Evolutionary conservation across 2,797 vertebrate genomes (phyloP), one percentile per base, ranked within the genome.

Genomic region (Coluber constrictor): DNA sequence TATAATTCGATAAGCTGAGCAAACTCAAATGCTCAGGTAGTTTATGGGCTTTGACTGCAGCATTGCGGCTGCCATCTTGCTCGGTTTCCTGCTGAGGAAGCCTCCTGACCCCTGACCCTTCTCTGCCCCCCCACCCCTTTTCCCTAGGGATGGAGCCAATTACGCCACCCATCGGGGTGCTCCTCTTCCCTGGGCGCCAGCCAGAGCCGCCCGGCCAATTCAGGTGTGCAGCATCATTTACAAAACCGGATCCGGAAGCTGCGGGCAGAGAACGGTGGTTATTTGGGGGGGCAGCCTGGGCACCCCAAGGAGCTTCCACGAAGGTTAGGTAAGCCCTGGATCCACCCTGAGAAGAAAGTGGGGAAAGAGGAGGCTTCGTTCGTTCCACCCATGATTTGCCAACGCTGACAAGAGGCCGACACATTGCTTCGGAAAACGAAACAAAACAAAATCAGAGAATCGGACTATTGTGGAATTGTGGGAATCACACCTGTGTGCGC

Each of bases 191-290:
- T 94, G 74, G 92, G 57, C 11, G 2, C 25, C 23, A 27, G 90
- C 20, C 95, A 94, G 55, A 96, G 97, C 16, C 96, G 97, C 37
- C 89, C 97, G 92, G 95, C 97, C 90, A 97, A 98, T 7, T 94
- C 97, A 37, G 98, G 98, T 91, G 97, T 98, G 10, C 96, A 98
- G 2, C 95, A 90, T 43, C 97, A 98, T 95, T 97, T 98, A 43
- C 98, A 98, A 96, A 96, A 96, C 86, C 96, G 96, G 88, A 97
- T 98, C 91, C 97, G 94, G 91, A 98, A 98, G 95, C 97, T 98
- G 29, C 96, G 97, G 12, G 93, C 96, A 0, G 98, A 98, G 94
- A 98, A 93, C 18, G 86, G 96, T 55, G 95, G 96, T 55, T 92
- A 89, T 63, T 90, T 90, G 95, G 95, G 32, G 88, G 92, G 90